Evolutionary conservation across 2,797 vertebrate genomes (phyloP).

Genomic region (Saguinus oedipus): DNA sequence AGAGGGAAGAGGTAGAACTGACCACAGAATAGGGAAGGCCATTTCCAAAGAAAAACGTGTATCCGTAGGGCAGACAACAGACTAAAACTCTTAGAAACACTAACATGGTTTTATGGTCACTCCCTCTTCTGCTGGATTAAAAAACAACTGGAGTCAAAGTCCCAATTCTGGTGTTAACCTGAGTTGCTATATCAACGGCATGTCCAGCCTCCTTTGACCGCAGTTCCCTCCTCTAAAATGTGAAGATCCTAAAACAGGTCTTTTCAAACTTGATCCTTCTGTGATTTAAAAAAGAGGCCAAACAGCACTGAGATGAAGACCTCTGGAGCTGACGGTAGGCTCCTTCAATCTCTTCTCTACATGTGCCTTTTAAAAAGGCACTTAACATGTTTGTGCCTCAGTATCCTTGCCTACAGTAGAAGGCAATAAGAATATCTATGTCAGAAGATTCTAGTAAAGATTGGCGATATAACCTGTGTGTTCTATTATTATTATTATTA

Average conservation of each 20-base stretch:
- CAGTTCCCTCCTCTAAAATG: background rate
- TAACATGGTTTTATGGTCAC: background rate
- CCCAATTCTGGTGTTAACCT: background rate
- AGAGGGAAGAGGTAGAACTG: background rate
- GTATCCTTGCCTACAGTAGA: background rate
- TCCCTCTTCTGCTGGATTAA: background rate
- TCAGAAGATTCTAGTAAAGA: background rate
- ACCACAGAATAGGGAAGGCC: background rate
- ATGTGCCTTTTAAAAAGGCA: background rate
- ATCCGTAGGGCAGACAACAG: background rate
- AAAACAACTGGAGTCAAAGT: background rate
- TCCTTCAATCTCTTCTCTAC: background rate
- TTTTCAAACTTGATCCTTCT: background rate
- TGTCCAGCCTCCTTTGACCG: rapidly evolving
- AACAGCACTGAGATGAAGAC: background rate
- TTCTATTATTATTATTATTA: background rate
- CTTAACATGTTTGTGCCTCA: background rate
- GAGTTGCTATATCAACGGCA: background rate
- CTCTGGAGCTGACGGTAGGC: background rate
- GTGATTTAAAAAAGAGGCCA: background rate
- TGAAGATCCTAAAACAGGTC: background rate
- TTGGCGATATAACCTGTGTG: background rate
- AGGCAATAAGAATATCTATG: background rate
- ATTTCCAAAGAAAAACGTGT: background rate
- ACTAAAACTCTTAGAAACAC: background rate